These are phyloP conservation scores for Rallus limicola DNA, from an alignment of 2,113 vertebrate genomes.

Conservation along the genomic window DNA sequence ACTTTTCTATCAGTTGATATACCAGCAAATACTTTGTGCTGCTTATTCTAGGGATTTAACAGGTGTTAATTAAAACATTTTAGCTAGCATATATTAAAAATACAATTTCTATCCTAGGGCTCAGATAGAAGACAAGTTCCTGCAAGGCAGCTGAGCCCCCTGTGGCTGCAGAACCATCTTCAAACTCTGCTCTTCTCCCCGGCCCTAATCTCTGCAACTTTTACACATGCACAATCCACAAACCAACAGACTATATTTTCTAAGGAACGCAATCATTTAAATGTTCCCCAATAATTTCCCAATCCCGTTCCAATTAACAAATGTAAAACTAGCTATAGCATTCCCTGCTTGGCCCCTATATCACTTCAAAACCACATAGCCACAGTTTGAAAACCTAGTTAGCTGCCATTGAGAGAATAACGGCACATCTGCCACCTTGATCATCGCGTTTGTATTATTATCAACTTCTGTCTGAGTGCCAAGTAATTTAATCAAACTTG, in stretches of 20 bases:
- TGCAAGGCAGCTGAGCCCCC: constrained; percentile 21
- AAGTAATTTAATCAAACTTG: constrained; percentile 60
- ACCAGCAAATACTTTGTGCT: background rate
- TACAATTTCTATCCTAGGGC: constrained; percentile 33
- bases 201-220: background rate
- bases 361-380: background rate
- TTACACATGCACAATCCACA: background rate
- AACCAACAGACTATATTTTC: background rate
- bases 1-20: background rate
- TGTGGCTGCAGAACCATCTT: background rate
- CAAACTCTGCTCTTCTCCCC: background rate
- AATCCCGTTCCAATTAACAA: constrained; percentile 1
- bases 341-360: background rate
- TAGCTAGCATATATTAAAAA: constrained; percentile 4
- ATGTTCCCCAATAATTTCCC: background rate
- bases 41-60: background rate
- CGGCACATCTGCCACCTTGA: constrained; percentile 62
- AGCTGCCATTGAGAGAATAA: constrained; percentile 29
- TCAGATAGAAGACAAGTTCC: background rate
- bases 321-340: background rate
- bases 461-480: constrained; percentile 41
- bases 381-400: background rate
- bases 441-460: constrained; percentile 31
- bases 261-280: background rate
- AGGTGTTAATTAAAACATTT: constrained; percentile 47